These are phyloP conservation scores for Actenoides hombroni DNA, from an alignment of 2,113 vertebrate genomes.

Conservation along the genomic window DNA sequence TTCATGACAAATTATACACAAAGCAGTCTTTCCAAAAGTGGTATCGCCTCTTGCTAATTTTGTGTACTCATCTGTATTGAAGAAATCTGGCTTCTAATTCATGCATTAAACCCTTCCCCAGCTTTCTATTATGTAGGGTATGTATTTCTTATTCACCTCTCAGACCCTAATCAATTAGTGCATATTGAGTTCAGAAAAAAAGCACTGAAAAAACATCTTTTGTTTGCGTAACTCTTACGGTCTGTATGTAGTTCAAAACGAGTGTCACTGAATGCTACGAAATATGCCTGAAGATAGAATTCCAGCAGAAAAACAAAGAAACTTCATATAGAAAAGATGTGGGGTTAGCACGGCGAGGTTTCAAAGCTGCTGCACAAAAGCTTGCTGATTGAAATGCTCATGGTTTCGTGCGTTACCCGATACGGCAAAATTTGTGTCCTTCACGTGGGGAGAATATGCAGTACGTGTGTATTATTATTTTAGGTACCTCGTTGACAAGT, in stretches of 20 bases:
- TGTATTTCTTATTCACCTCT: constrained; percentile 28
- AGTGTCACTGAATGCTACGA: not conserved
- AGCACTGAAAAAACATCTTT: not conserved
- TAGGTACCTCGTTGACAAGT: not conserved
- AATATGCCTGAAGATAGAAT: not conserved
- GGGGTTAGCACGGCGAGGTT: not conserved
- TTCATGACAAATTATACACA: constrained; percentile 54
- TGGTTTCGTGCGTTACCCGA: not conserved
- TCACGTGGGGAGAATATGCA: not conserved
- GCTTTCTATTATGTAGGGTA: not conserved
- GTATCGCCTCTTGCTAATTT: constrained; percentile 57
- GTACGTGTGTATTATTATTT: not conserved
- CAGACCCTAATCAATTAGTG: constrained; percentile 34
- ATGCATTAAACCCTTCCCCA: constrained; percentile 18
- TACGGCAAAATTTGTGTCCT: not conserved
- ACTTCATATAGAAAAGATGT: not conserved
- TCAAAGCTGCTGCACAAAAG: not conserved
- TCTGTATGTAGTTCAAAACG: not conserved
- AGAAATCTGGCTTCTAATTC: constrained; percentile 49
- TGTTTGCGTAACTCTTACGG: not conserved
- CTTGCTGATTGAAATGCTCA: not conserved
- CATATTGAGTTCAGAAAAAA: constrained; percentile 28
- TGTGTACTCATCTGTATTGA: constrained; percentile 60
- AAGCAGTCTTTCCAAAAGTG: constrained; percentile 52
- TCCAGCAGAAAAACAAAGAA: not conserved